Percentiles rank a stretch among this genome's conserved stretches.
These are phyloP conservation scores for Notodromas monacha DNA, from an alignment of 2,888 invertebrate genomes.

Conservation along the genomic window DNA sequence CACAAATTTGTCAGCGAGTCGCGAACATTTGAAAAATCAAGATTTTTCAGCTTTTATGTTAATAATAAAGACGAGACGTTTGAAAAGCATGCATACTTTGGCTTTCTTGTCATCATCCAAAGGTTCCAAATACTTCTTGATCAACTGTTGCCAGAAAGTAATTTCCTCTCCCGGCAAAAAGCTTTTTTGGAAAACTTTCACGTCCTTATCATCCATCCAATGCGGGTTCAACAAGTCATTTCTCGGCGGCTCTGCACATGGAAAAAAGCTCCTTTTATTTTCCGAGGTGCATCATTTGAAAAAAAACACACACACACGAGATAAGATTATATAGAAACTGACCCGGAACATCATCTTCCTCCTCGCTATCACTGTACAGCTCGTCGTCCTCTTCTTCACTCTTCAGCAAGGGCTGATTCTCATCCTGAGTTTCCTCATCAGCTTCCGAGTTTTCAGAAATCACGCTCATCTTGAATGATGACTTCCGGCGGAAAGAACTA, in stretches of 20 bases:
- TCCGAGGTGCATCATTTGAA: no score
- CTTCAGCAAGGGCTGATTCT: slow-evolving; percentile 17
- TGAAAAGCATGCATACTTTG: slow-evolving; percentile 11
- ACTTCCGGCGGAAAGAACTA: no score
- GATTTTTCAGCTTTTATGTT: slow-evolving; percentile 6
- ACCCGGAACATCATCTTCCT: background rate
- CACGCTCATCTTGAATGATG: no score
- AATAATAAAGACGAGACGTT: background rate
- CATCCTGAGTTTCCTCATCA: slow-evolving; percentile 15
- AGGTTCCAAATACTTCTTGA: slow-evolving; percentile 20
- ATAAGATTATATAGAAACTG: background rate
- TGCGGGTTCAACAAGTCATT: no score
- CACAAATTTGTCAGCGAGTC: no score
- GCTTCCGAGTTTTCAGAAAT: no score
- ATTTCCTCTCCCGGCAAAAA: slow-evolving; percentile 17
- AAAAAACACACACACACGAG: slow-evolving; percentile 12
- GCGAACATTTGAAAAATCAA: no score
- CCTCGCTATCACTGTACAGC: no score
- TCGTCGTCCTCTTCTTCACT: slow-evolving; percentile 18
- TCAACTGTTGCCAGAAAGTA: slow-evolving; percentile 20
- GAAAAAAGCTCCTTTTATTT: no score
- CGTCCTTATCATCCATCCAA: slow-evolving; percentile 17
- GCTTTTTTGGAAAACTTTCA: slow-evolving; percentile 16
- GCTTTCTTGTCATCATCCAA: slow-evolving; percentile 15
- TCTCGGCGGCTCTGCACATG: no score